Conservation (phyloP, 2,888 invertebrate genomes). For the Teinopalpus imperialis region DNA sequence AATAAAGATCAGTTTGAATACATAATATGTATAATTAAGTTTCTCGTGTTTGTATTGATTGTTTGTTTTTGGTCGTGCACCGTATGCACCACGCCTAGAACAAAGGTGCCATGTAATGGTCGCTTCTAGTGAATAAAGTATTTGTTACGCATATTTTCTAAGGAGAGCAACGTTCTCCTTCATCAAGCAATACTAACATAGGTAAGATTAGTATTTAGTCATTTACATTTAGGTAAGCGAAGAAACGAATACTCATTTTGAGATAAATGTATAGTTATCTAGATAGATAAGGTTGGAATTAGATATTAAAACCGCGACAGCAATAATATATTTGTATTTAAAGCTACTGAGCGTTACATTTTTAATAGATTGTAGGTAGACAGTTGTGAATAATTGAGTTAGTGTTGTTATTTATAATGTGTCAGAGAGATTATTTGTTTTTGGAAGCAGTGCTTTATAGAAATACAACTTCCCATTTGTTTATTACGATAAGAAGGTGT, state of each 20-base stretch:
- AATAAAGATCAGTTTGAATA: too few relatives aligned
- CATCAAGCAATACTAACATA: constrained; percentile 79
- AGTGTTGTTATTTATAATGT: constrained; percentile 73
- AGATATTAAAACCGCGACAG: constrained; percentile 72
- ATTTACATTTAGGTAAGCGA: constrained; percentile 60
- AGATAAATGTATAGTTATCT: constrained; percentile 70
- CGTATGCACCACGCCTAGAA: constrained; percentile 44
- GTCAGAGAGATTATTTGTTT: constrained; percentile 63
- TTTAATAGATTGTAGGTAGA: constrained; percentile 77
- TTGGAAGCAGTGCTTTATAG: constrained; percentile 43
- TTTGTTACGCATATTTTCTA: constrained; percentile 60
- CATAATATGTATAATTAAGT: too few relatives aligned
- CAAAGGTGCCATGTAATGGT: constrained; percentile 69
- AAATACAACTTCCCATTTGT: constrained; percentile 34
- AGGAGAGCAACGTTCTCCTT: constrained; percentile 72
- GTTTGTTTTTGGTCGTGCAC: constrained; percentile 21
- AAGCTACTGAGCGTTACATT: constrained; percentile 80
- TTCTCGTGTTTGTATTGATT: too few relatives aligned
- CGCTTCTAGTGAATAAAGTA: constrained; percentile 55
- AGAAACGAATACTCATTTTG: constrained; percentile 76
- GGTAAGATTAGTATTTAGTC: constrained; percentile 61
- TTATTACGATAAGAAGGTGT: constrained; percentile 20
- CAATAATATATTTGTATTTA: constrained; percentile 82
- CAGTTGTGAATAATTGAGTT: constrained; percentile 73
- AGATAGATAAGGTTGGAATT: constrained; percentile 54